These are phyloP conservation scores for Eubasilissa regina DNA, from an alignment of 1,140 invertebrate genomes.

Conservation along the genomic window DNA sequence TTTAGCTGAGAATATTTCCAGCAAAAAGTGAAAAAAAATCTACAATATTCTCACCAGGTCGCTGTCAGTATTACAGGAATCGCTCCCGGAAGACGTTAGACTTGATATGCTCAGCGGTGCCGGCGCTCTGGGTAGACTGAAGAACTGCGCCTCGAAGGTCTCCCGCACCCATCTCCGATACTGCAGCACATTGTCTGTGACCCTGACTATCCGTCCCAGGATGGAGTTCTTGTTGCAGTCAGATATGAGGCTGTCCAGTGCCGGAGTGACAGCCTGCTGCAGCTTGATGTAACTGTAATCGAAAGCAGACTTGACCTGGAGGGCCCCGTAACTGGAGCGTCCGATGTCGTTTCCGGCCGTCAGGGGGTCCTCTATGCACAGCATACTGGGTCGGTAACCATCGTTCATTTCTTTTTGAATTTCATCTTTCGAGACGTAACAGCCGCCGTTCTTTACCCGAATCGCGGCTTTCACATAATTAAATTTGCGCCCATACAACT, in stretches of 20 bases:
- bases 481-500: conserved; percentile 96
- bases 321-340: conserved; percentile 93
- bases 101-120: conserved; percentile 46
- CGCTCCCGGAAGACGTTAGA: conserved; percentile 46
- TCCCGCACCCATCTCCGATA: conserved; percentile 87
- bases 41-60: conserved; percentile 48
- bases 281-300: conserved; percentile 94
- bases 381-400: conserved; percentile 91
- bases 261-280: conserved; percentile 83
- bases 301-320: conserved; percentile 92
- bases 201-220: conserved; percentile 90
- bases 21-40: neutral
- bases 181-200: conserved; percentile 94
- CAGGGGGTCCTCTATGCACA: conserved; percentile 99
- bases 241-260: conserved; percentile 72
- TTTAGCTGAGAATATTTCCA: too few species aligned
- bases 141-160: conserved; percentile 73
- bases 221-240: conserved; percentile 75
- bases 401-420: conserved; percentile 93
- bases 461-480: conserved; percentile 97
- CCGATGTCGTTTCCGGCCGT: conserved; percentile 96
- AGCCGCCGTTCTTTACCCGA: conserved; percentile 93
- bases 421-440: conserved; percentile 96
- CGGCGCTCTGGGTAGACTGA: conserved; percentile 60
- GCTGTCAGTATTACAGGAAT: conserved; percentile 53